Percentiles rank a stretch among this genome's conserved stretches.
Conservation (phyloP, 2,797 vertebrate genomes). For the Malacoraja senta region DNA sequence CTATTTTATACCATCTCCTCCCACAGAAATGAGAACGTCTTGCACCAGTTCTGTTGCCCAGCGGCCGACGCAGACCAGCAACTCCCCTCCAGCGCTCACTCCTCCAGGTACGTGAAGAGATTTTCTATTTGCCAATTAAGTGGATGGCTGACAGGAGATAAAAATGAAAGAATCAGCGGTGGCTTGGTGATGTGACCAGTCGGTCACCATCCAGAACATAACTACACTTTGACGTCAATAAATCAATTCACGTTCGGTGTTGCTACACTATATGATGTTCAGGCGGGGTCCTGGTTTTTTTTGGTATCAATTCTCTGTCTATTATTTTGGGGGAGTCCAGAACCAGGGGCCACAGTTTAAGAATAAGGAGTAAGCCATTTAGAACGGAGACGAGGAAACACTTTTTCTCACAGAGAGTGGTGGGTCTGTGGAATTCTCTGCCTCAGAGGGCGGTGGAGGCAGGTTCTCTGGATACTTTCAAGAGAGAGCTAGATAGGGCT, state of each 20-base stretch:
- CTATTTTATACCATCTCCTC: slow-evolving; percentile 38
- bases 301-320: too few species aligned
- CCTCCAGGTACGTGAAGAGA: slow-evolving; percentile 11
- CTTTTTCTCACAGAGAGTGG: too few species aligned
- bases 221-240: not conserved
- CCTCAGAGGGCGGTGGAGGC: too few species aligned
- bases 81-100: slow-evolving; percentile 53
- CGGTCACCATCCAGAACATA: not conserved
- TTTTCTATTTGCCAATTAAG: slow-evolving; percentile 39
- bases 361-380: too few species aligned
- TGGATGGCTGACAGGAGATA: not conserved
- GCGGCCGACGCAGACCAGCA: slow-evolving; percentile 85
- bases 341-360: too few species aligned
- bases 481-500: too few species aligned
- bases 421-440: too few species aligned
- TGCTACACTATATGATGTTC: not conserved
- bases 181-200: too few species aligned
- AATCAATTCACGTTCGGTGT: not conserved
- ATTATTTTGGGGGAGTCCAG: too few species aligned
- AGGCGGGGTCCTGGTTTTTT: not conserved
- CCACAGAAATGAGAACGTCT: slow-evolving; percentile 86
- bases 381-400: too few species aligned
- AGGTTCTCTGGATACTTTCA: too few species aligned
- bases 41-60: slow-evolving; percentile 97
- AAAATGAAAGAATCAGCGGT: not conserved